Conservation (phyloP, 2,113 vertebrate species). For the Alexandromys fortis region DNA sequence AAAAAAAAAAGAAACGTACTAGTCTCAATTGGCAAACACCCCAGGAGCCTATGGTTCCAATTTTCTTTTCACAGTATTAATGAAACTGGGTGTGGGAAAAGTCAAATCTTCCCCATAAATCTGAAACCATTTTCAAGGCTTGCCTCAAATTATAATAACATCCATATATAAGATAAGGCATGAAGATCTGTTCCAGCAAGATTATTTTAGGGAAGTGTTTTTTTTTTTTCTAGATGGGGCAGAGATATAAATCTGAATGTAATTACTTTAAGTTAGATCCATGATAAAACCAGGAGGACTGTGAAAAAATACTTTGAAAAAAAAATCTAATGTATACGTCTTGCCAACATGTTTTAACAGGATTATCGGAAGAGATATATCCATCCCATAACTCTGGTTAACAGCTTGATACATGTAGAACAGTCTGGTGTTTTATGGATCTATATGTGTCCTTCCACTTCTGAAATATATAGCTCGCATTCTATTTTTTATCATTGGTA, state of each 20-base stretch:
- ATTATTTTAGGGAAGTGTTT: conserved; percentile 79
- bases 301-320: background rate
- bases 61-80: conserved; percentile 88
- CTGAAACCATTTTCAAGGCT: conserved; percentile 81
- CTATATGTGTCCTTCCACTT: conserved; percentile 17
- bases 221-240: conserved; percentile 49
- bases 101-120: conserved; percentile 77
- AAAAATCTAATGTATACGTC: conserved; percentile 46
- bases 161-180: conserved; percentile 76
- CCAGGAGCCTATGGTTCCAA: conserved; percentile 83
- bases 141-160: conserved; percentile 83
- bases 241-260: conserved; percentile 74
- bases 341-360: conserved; percentile 36
- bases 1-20: background rate
- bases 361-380: conserved; percentile 4
- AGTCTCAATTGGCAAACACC: conserved; percentile 87
- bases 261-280: conserved; percentile 61
- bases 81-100: conserved; percentile 84
- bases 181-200: conserved; percentile 75
- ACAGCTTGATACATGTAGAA: background rate
- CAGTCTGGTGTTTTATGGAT: background rate
- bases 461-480: background rate
- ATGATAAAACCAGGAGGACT: conserved; percentile 56
- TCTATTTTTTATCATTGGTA: background rate
- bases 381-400: background rate